Conservation (phyloP, 2,797 vertebrate genomes). For the Pipistrellus kuhlii region DNA sequence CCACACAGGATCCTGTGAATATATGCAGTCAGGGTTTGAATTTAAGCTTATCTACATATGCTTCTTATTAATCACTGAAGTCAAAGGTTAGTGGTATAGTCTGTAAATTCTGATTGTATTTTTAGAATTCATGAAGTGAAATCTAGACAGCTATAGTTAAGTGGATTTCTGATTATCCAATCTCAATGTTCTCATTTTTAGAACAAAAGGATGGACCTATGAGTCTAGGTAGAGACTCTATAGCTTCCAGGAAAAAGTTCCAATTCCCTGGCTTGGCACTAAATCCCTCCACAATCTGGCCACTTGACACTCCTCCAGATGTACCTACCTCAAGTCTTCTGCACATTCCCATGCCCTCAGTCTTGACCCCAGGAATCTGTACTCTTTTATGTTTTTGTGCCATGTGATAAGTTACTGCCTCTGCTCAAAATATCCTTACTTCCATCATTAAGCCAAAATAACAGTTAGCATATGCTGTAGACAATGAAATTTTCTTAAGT, state of each 20-base stretch:
- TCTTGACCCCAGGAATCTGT: not conserved
- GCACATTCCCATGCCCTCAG: not conserved
- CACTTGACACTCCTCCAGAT: not conserved
- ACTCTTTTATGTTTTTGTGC: not conserved
- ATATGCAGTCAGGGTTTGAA: not conserved
- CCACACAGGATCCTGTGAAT: not conserved
- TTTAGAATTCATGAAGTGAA: slow-evolving; percentile 6
- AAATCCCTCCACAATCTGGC: not conserved
- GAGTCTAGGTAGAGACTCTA: not conserved
- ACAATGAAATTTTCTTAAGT: not conserved
- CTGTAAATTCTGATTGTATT: not conserved
- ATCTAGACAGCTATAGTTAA: not conserved
- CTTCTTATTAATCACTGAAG: not conserved
- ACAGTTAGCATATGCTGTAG: not conserved
- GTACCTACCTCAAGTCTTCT: not conserved
- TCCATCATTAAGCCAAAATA: not conserved
- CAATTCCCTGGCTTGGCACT: not conserved
- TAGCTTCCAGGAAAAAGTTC: not conserved
- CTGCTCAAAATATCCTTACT: not conserved
- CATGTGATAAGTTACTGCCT: not conserved
- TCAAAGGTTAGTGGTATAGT: not conserved
- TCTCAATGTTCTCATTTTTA: not conserved
- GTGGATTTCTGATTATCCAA: not conserved
- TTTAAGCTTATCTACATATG: not conserved
- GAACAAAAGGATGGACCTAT: not conserved